These are phyloP conservation scores for Egretta garzetta DNA, from an alignment of 2,113 vertebrate species.

Conservation along the genomic window DNA sequence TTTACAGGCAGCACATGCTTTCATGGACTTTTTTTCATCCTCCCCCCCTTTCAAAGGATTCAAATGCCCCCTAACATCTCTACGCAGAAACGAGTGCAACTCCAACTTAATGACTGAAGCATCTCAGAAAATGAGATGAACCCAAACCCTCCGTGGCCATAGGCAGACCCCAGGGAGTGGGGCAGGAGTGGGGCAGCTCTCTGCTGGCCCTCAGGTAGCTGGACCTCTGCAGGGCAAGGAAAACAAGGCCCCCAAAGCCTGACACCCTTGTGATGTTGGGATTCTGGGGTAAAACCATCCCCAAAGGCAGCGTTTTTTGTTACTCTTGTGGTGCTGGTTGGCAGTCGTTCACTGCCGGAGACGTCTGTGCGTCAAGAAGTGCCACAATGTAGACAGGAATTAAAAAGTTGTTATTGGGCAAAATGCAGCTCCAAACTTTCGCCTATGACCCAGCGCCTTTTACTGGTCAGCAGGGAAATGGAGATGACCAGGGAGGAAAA, in stretches of 20 bases:
- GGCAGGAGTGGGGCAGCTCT: neutral
- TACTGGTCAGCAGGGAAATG: rapidly evolving
- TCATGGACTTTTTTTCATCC: neutral
- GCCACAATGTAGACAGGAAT: neutral
- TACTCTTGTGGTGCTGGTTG: neutral
- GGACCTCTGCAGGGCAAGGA: neutral
- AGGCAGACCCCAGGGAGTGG: neutral
- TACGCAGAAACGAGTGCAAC: neutral
- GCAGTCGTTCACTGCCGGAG: rapidly evolving
- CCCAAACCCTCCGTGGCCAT: neutral
- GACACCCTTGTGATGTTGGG: neutral
- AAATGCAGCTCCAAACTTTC: neutral
- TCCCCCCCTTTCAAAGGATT: neutral
- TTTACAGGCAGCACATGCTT: neutral
- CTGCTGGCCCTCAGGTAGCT: neutral
- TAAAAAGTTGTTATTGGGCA: neutral
- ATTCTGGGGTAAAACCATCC: neutral
- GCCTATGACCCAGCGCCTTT: rapidly evolving
- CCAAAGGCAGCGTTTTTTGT: rapidly evolving
- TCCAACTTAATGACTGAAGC: neutral
- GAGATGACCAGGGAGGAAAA: neutral
- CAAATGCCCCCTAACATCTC: neutral
- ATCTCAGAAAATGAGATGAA: neutral
- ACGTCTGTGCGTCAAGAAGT: neutral
- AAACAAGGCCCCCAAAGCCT: neutral